Evolutionary conservation across 1,140 invertebrate species (phyloP), one percentile per base, ranked within the genome.

Genomic region (Belonocnema kinseyi): DNA sequence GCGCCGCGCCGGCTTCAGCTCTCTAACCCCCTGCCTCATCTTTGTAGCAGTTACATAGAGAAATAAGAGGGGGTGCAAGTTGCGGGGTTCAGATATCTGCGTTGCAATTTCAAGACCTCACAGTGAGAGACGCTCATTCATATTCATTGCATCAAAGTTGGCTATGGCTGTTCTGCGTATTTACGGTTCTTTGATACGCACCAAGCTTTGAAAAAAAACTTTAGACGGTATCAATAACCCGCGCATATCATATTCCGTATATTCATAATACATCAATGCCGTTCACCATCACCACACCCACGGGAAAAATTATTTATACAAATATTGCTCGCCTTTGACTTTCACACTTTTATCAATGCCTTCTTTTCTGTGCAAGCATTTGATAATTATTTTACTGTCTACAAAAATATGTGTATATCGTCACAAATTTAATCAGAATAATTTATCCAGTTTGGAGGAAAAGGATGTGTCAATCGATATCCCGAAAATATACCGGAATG

Each of bases 131-230:
- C 74, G 61, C 75, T 83, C 77, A 85, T 85, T 86, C 81, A 81
- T 85, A 86, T 85, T 86, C 76, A 86, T 82, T 75, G 75, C 74
- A 73, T 80, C 81, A 76, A 74, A 80, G 76, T 76, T 78, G 75
- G 54, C 74, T 78, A 52, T 52, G 72, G 40, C 74, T 79, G 74
- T 79, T 78, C 77, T 71, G 56, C 70, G 72, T 80, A 78, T 82
- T 80, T 80, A 82, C 76, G 78, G 50, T 58, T 61, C 74, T 75
- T 56, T 79, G 74, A 72, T 71, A 46, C 8, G 40, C 51, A 33
- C 26, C 14, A 40, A 40, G 40, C 26, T 46, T 16, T 66, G 26
- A n/a, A 66, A 66, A 66, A 66, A 66, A 66, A 66, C 26, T 40
- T 66, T 66, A 66, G 61, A 66, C 61, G 33, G 26, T 66, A 66